Evolutionary conservation across 2,888 invertebrate species (phyloP), one percentile per base, ranked within the genome.

Genomic region (Idaea dimidiata): DNA sequence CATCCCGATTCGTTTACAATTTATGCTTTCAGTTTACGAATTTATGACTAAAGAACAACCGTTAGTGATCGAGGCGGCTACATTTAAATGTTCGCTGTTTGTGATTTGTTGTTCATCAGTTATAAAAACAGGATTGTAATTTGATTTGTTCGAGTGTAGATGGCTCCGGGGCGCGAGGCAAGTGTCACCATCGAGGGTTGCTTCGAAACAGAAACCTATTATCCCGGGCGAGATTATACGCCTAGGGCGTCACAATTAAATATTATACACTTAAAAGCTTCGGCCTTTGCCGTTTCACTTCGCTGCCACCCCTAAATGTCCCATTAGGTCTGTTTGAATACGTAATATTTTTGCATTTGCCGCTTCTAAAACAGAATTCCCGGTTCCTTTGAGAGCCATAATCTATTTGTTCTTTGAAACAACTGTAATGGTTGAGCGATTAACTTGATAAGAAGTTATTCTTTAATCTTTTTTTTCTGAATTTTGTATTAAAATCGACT

Each of bases 211-310:
- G 93, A 93, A 93, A 93, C 92, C 93, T 93, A 93, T 93, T 93
- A 93, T 93, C 93, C 87, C 88, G 86, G 92, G 93, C 87, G 92
- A 91, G 93, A 93, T 93, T 93, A 93, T 93, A 84, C 93, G 92
- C 93, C 93, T 89, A 91, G 91, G 93, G 93, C 93, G 90, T 91
- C 86, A 93, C 93, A 93, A 93, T 93, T 93, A 92, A 92, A 92
- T 92, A 92, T 92, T 92, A 92, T 92, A 92, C 92, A 92, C 91
- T 92, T 92, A 92, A 92, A 92, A 92, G 93, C 93, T 91, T 91
- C 92, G 92, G 89, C 91, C 91, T 92, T 92, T 91, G 91, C 91
- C 89, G 89, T 92, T 92, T 92, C 90, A 91, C 90, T 89, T 88
- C 86, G 87, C 87, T 91, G 91, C 87, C 92, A 91, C 91, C 92